Evolutionary conservation across 2,888 invertebrate genomes (phyloP).

Genomic region (Leptopilina syphax): DNA sequence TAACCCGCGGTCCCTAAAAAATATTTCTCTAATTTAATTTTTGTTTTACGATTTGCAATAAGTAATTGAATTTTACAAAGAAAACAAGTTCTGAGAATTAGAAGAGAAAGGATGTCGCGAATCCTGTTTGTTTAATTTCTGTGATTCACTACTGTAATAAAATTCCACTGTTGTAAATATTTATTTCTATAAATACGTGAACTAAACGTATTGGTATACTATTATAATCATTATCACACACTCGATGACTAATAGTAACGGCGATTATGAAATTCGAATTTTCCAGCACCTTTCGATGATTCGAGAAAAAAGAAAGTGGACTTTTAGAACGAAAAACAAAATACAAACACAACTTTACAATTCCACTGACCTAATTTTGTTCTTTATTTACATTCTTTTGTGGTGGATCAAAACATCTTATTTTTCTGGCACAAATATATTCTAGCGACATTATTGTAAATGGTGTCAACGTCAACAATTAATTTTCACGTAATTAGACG

Average conservation of each 20-base stretch:
- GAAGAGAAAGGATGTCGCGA: conserved; percentile 9
- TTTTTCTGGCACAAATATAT: not conserved
- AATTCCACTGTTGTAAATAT: not conserved
- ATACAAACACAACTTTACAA: not conserved
- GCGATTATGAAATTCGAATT: conserved; percentile 9
- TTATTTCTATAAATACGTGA: not conserved
- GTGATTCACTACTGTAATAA: not conserved
- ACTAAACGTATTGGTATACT: not conserved
- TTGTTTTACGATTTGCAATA: no score
- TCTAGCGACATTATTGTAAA: no score
- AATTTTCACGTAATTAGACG: no score
- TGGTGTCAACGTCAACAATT: no score
- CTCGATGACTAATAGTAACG: not conserved
- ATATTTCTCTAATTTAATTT: no score
- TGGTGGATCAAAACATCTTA: not conserved
- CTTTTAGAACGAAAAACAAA: not conserved
- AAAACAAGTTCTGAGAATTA: not conserved
- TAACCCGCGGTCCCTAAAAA: no score
- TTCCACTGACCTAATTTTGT: conserved; percentile 6
- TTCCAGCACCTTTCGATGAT: not conserved
- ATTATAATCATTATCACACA: not conserved
- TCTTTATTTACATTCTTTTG: not conserved
- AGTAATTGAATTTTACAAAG: no score
- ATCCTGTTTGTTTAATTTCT: not conserved
- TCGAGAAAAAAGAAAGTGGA: conserved; percentile 1